Evolutionary conservation across 2,888 invertebrate genomes (phyloP).

Genomic region (Diploptera punctata): DNA sequence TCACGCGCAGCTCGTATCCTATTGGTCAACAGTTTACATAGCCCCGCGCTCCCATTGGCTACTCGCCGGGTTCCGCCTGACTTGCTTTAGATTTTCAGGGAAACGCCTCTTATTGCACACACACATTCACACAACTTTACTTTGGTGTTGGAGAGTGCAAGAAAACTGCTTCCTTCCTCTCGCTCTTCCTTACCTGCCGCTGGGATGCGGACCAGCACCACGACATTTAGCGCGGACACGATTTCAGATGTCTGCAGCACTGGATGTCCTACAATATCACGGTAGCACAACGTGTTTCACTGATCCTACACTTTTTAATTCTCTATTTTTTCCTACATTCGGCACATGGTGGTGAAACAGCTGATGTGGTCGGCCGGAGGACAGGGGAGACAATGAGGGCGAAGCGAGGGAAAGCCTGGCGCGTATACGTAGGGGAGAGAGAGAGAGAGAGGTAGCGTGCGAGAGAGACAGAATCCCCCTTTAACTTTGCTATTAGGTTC

Average conservation of each 20-base stretch:
- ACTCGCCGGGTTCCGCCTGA: slow-evolving; percentile 41
- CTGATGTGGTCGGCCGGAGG: slow-evolving; percentile 17
- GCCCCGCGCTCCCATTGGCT: slow-evolving; percentile 34
- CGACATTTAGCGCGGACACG: no score
- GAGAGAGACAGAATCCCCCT: slow-evolving; percentile 13
- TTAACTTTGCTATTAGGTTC: slow-evolving; percentile 18
- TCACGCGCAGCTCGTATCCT: slow-evolving; percentile 37
- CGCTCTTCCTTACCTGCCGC: neutral
- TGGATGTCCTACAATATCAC: no score
- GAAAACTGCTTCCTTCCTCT: slow-evolving; percentile 2
- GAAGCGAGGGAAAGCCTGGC: neutral
- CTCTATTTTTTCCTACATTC: neutral
- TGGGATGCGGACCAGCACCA: neutral
- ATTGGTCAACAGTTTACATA: slow-evolving; percentile 37
- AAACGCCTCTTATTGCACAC: slow-evolving; percentile 15
- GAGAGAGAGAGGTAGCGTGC: neutral
- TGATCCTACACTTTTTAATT: no score
- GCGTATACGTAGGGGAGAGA: slow-evolving; percentile 9
- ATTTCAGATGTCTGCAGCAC: no score
- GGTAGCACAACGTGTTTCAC: no score
- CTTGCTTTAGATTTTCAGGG: slow-evolving; percentile 33
- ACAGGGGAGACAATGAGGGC: slow-evolving; percentile 1
- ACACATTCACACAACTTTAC: slow-evolving; percentile 6
- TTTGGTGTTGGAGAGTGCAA: slow-evolving; percentile 13
- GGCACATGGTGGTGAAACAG: slow-evolving; percentile 22